Evolutionary conservation across 2,888 invertebrate genomes (phyloP).

Genomic region (Coremacera marginata): DNA sequence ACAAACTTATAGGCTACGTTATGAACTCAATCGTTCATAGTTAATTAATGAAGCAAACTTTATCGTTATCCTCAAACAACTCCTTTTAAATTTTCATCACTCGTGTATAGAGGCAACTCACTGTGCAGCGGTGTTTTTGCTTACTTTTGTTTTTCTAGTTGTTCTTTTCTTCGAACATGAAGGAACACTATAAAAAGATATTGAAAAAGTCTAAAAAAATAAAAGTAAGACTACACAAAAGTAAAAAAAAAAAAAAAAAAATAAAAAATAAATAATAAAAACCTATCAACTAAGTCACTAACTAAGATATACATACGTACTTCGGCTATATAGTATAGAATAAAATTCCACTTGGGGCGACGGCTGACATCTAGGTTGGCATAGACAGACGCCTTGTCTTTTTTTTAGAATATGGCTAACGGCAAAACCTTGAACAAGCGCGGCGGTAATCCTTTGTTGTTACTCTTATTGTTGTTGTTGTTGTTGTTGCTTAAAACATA

Average conservation of each 20-base stretch:
- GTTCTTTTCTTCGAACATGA: too few species aligned
- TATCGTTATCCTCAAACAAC: too few species aligned
- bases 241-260: background rate
- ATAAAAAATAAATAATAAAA: background rate
- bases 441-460: constrained; percentile 1
- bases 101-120: too few species aligned
- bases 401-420: background rate
- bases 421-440: background rate
- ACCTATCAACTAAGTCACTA: background rate
- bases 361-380: constrained; percentile 8
- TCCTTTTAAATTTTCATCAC: too few species aligned
- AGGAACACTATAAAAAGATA: too few species aligned
- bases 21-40: too few species aligned
- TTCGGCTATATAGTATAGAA: background rate
- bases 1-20: too few species aligned
- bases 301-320: constrained; percentile 22
- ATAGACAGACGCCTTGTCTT: background rate
- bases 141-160: too few species aligned
- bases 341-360: constrained; percentile 30
- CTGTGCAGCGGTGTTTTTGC: too few species aligned
- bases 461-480: background rate
- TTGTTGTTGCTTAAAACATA: background rate
- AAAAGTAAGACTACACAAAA: background rate
- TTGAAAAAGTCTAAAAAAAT: background rate
- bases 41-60: too few species aligned